Percentiles rank a stretch among this genome's conserved stretches.
phyloP scores from a whole-genome alignment of 2,797 vertebrate genomes.

The Epinephelus malabaricus region DNA sequence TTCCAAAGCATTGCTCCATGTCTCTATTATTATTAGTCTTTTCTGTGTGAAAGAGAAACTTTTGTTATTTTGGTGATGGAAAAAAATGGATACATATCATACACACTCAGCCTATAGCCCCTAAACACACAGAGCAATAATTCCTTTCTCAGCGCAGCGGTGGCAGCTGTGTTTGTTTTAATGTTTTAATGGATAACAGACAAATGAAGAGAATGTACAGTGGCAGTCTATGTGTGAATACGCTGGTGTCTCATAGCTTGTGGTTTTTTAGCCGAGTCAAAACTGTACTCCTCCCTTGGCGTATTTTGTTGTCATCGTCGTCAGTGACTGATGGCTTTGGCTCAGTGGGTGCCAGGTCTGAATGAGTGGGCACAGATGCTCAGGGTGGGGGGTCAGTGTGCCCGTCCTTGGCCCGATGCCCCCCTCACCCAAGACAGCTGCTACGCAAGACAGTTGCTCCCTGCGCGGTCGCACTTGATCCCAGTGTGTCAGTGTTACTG shows the following conservation, averaged over 20 bases:
- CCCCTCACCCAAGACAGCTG: slow-evolving; percentile 77
- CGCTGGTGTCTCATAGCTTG: slow-evolving; percentile 64
- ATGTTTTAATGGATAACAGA: slow-evolving; percentile 71
- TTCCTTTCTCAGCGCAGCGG: slow-evolving; percentile 16
- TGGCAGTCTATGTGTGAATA: slow-evolving; percentile 69
- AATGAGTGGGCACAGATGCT: slow-evolving; percentile 66
- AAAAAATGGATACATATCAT: slow-evolving; percentile 28
- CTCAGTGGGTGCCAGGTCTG: slow-evolving; percentile 52
- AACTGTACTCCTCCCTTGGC: slow-evolving; percentile 52
- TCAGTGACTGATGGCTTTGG: slow-evolving; percentile 58
- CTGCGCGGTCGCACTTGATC: slow-evolving; percentile 46
- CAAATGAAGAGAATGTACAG: slow-evolving; percentile 64
- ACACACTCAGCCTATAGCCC: slow-evolving; percentile 19
- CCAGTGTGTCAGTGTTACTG: slow-evolving; percentile 41
- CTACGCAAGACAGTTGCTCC: slow-evolving; percentile 59
- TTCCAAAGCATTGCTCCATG: slow-evolving; percentile 46
- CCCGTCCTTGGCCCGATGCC: slow-evolving; percentile 56
- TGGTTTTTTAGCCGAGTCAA: slow-evolving; percentile 66
- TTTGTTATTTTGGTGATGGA: slow-evolving; percentile 28
- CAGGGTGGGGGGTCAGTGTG: slow-evolving; percentile 53
- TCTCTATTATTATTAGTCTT: slow-evolving; percentile 50
- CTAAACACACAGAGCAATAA: slow-evolving; percentile 22
- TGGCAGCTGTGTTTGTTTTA: slow-evolving; percentile 67
- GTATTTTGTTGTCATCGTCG: slow-evolving; percentile 60
- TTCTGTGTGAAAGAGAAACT: slow-evolving; percentile 39